Evolutionary conservation across 2,113 vertebrate species (phyloP).

Genomic region (Sminthopsis crassicaudata): DNA sequence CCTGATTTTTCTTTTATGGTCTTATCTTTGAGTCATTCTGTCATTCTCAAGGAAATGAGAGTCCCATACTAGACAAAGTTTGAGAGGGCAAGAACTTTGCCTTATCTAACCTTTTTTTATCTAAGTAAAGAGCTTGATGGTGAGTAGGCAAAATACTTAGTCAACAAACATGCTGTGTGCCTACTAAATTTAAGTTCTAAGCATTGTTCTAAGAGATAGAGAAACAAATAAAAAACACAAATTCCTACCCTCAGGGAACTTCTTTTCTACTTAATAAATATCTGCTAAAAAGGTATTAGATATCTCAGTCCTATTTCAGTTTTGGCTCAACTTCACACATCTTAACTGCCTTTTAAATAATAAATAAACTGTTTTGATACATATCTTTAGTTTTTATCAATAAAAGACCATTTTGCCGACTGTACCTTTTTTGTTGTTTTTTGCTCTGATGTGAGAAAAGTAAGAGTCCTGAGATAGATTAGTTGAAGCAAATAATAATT

Average conservation of each 20-base stretch:
- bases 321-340: neutral
- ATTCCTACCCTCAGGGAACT: neutral
- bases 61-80: neutral
- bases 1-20: neutral
- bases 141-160: too few species aligned
- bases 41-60: neutral
- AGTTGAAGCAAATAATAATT: neutral
- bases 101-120: neutral
- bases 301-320: neutral
- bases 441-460: neutral
- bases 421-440: neutral
- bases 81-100: neutral
- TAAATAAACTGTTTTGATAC: neutral
- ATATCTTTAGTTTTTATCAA: slow-evolving; percentile 54
- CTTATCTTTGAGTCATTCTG: neutral
- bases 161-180: neutral
- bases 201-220: neutral
- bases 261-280: neutral
- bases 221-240: neutral
- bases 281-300: neutral
- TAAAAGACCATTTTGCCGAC: slow-evolving; percentile 1
- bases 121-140: too few species aligned
- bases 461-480: neutral
- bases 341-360: neutral
- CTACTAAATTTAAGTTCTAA: neutral